Conservation (phyloP, 37 sponge, comb jelly and placozoan genomes). For the Geodia barretti region DNA sequence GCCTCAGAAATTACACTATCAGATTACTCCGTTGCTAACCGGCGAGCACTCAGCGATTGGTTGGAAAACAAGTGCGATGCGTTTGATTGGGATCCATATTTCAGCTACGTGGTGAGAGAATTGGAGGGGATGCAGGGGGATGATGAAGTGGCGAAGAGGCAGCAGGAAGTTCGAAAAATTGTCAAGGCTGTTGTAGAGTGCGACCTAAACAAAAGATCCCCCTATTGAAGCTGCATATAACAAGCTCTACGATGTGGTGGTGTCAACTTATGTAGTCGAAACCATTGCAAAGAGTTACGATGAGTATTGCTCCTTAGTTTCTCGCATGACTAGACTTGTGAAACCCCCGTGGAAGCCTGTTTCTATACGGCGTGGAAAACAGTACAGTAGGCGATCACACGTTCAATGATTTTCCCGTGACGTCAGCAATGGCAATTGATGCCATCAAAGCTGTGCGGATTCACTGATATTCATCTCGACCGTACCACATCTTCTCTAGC, state of each 20-base stretch:
- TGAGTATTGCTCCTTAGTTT: no score
- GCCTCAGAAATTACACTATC: constrained; percentile 35
- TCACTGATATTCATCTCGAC: no score
- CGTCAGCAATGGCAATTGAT: no score
- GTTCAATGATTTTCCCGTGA: no score
- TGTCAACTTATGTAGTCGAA: no score
- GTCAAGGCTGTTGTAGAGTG: constrained; percentile 43
- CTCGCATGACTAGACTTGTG: no score
- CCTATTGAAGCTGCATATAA: constrained; percentile 7
- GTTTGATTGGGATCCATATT: constrained; percentile 18
- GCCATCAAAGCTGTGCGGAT: no score
- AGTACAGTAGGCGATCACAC: no score
- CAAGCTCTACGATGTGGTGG: constrained; percentile 33
- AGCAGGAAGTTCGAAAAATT: constrained; percentile 1
- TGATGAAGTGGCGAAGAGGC: constrained; percentile 6
- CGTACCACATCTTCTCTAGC: no score
- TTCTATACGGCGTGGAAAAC: no score
- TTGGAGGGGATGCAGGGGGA: constrained; percentile 34
- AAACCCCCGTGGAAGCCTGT: no score
- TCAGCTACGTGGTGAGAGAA: constrained; percentile 27
- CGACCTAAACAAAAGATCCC: constrained; percentile 10
- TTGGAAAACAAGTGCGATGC: constrained; percentile 2
- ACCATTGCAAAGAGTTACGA: no score
- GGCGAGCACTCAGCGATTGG: constrained; percentile 20
- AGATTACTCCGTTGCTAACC: constrained; percentile 35